These are phyloP conservation scores for Ichneumon xanthorius DNA, from an alignment of 2,888 invertebrate genomes.

Conservation along the genomic window DNA sequence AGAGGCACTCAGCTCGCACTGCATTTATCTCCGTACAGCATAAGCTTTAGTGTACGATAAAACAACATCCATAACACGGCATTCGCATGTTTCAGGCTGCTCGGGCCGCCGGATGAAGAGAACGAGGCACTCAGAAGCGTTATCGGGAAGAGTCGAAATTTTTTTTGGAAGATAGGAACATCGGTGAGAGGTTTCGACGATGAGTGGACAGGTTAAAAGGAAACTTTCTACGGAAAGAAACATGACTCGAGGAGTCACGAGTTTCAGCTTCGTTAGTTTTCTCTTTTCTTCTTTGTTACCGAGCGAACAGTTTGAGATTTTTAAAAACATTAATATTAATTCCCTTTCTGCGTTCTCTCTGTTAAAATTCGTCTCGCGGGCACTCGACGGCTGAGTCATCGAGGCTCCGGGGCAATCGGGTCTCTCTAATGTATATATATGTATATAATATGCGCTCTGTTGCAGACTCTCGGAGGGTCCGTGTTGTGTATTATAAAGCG, in stretches of 20 bases:
- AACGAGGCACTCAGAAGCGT: slow-evolving; percentile 46
- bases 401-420: slow-evolving; percentile 50
- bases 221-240: slow-evolving; percentile 22
- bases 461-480: slow-evolving; percentile 9
- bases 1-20: not conserved
- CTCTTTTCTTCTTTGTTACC: not conserved
- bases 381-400: slow-evolving; percentile 61
- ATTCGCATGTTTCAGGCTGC: not conserved
- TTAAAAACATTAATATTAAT: slow-evolving; percentile 62
- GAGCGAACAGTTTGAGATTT: slow-evolving; percentile 2
- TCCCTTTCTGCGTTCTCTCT: slow-evolving; percentile 46
- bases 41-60: not conserved
- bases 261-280: not conserved
- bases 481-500: slow-evolving; percentile 40
- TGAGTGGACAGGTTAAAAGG: slow-evolving; percentile 15
- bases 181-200: slow-evolving; percentile 39
- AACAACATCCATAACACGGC: not conserved
- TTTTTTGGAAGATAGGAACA: slow-evolving; percentile 30
- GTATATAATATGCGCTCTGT: slow-evolving; percentile 2
- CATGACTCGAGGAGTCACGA: not conserved
- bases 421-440: slow-evolving; percentile 20
- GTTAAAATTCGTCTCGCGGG: slow-evolving; percentile 50
- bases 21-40: not conserved
- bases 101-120: not conserved
- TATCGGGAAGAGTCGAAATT: slow-evolving; percentile 46